Base-by-base conservation (phyloP, 1,140 invertebrate species). In the Drosophila azteca region DNA sequence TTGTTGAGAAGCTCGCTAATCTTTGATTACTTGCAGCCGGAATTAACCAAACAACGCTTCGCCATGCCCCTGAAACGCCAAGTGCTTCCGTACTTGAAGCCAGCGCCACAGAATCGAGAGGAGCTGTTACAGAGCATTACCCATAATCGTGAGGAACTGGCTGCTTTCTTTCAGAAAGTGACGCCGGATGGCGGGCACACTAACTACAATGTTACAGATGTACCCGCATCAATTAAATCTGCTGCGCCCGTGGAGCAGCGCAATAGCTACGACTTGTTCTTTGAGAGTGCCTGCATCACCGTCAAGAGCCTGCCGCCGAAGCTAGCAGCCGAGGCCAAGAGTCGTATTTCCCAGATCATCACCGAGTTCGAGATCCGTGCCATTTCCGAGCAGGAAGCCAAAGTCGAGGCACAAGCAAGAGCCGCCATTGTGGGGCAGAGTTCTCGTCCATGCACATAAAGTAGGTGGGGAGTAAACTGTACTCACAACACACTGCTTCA, bases 301-400 rank as follows among this genome's bases (percentile, higher is more conserved):
- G 81, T 90, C 24, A 90, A 90, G 43, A 54, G 46, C 1, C 43
- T 90, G 31, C 88, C 88, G 7, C 88, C 88, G 2, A 90, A 90
- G 55, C 26, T 90, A 24, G 88, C 80, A 0, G 70, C 88, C 0
- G 88, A 88, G 41, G 80, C 84, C 43, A 90, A 90, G 51, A 88
- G 74, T 51, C 69, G 77, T 22, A 81, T 90, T 6, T 90, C 88
- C 2, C 88, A 90, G 20, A 72, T 90, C 6, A 77, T 90, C 26
- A 83, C 79, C 0, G 88, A 90, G 53, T 90, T 84, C n/a, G 88
- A 90, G 57, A 64, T 90, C n/a, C 77, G 79, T 15, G 88, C 88
- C 5, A 84, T 90, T 44, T 78, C 77, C 0, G 79, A 90, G 11
- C 39, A 79, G 20, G 84, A 89, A 26, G 74, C 53, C 0, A 50